phyloP scores from a whole-genome alignment of 1,140 invertebrate genomes.

The Cotesia glomerata region DNA sequence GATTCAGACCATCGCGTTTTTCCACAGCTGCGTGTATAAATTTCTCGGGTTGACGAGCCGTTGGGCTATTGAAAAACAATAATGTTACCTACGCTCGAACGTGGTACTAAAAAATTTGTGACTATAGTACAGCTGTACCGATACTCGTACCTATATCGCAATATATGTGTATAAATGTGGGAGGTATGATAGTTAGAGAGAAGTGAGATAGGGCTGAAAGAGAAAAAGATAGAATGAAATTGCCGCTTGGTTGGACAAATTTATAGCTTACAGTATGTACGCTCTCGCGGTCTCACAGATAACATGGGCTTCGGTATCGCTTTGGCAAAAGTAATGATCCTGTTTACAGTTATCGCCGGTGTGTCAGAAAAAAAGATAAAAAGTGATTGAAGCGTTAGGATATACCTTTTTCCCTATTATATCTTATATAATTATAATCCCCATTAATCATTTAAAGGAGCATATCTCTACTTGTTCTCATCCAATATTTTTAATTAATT shows the following conservation, averaged over 20 bases:
- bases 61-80: conserved; percentile 21
- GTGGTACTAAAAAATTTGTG: conserved; percentile 13
- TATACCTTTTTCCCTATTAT: neutral
- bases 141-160: too few species aligned
- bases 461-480: too few species aligned
- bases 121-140: neutral
- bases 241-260: conserved; percentile 29
- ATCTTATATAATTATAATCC: neutral
- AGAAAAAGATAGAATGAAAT: conserved; percentile 10
- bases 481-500: too few species aligned
- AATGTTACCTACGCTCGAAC: conserved; percentile 17
- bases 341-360: conserved; percentile 49
- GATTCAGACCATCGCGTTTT: neutral
- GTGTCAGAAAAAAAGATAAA: conserved; percentile 45
- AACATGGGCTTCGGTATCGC: conserved; percentile 45
- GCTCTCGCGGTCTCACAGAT: conserved; percentile 40
- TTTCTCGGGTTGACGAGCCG: conserved; percentile 7
- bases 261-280: conserved; percentile 28
- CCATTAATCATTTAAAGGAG: too few species aligned
- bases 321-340: conserved; percentile 49
- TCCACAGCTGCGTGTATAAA: conserved; percentile 12
- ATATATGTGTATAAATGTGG: neutral
- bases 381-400: conserved; percentile 38
- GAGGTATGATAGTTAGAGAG: conserved; percentile 6
- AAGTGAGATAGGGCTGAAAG: conserved; percentile 9